Evolutionary conservation across 2,888 invertebrate genomes (phyloP).

Genomic region (Salticus scenicus): DNA sequence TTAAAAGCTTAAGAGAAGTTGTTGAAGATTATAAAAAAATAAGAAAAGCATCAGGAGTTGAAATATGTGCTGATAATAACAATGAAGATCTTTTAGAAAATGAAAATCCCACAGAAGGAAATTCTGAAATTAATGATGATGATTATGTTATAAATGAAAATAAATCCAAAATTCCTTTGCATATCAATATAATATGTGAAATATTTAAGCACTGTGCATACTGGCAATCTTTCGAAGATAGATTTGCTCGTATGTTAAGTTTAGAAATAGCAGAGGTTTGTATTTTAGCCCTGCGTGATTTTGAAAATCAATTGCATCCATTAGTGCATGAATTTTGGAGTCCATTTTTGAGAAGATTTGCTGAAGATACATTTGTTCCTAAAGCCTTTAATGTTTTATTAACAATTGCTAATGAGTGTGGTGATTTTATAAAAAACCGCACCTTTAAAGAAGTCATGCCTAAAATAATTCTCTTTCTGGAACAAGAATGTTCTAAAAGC

Average conservation of each 20-base stretch:
- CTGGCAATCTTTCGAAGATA: conserved; percentile 37
- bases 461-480: conserved; percentile 43
- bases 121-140: background rate
- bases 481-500: conserved; percentile 25
- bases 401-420: conserved; percentile 51
- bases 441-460: conserved; percentile 52
- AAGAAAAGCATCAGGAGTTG: background rate
- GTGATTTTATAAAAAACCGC: conserved; percentile 57
- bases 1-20: background rate
- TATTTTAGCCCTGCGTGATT: conserved; percentile 45
- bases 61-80: background rate
- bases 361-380: conserved; percentile 42
- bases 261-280: conserved; percentile 41
- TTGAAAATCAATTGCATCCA: conserved; percentile 41
- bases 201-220: conserved; percentile 55
- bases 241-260: conserved; percentile 21
- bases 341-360: conserved; percentile 46
- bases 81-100: background rate
- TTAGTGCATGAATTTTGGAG: conserved; percentile 66
- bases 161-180: conserved; percentile 8
- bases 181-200: conserved; percentile 24
- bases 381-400: conserved; percentile 60
- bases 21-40: background rate
- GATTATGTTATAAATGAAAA: conserved; percentile 1
- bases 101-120: background rate